Percentiles rank a stretch among this genome's conserved stretches.
phyloP scores from a whole-genome alignment of 2,888 invertebrate species.

The Machimus atricapillus region DNA sequence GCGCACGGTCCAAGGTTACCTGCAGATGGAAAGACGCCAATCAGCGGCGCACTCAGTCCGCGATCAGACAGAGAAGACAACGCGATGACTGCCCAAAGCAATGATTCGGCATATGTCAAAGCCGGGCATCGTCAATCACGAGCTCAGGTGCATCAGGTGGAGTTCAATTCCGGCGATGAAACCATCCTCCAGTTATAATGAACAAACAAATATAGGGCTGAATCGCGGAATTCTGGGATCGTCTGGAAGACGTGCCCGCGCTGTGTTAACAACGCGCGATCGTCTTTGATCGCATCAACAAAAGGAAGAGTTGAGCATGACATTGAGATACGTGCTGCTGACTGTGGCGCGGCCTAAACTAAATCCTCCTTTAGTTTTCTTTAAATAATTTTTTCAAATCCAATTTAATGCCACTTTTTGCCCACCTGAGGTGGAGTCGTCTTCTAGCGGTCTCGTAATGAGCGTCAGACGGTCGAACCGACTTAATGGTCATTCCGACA shows the following conservation, averaged over 20 bases:
- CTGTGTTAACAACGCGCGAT: slow-evolving; percentile 20
- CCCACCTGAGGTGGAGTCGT: slow-evolving; percentile 18
- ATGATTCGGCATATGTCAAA: slow-evolving; percentile 24
- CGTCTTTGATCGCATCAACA: slow-evolving; percentile 28
- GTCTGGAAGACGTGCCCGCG: not conserved
- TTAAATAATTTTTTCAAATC: slow-evolving; percentile 30
- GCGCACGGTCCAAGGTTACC: not conserved
- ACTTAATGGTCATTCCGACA: not conserved
- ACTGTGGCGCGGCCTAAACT: not conserved
- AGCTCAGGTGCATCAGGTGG: not conserved
- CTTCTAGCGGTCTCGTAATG: slow-evolving; percentile 1
- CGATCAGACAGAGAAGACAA: not conserved
- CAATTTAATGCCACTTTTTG: slow-evolving; percentile 33
- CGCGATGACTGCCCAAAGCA: not conserved
- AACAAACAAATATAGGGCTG: not conserved
- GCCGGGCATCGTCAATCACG: slow-evolving; percentile 7
- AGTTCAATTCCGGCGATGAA: not conserved
- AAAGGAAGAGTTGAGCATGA: slow-evolving; percentile 30
- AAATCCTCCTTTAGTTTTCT: slow-evolving; percentile 25
- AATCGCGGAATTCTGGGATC: not conserved
- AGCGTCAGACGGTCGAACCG: not conserved
- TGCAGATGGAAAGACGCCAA: not conserved
- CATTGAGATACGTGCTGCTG: slow-evolving; percentile 28
- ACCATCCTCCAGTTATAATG: not conserved
- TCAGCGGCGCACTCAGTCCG: not conserved